Base-by-base conservation (phyloP, 1,140 invertebrate species). In the Diuraphis noxia region DNA sequence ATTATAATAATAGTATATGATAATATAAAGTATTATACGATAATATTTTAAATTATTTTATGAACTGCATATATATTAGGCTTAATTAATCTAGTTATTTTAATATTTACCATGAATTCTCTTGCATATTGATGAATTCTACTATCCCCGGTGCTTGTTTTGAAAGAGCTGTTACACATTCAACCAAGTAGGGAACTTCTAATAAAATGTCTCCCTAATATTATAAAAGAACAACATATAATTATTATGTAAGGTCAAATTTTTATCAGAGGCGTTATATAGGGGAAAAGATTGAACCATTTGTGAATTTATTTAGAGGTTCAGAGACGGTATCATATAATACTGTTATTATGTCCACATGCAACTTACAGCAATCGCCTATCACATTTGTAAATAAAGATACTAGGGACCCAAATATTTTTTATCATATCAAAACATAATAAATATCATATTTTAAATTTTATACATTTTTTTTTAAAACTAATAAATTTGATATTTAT, bases 171-270 rank as follows among this genome's bases (percentile, higher is more conserved):
- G 89, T 91, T 2, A 91, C 89, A 49, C 63, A 91, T 91, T 91
- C 89, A 6, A 91, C 72, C 13, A 91, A 91, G 43, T 82, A 40
- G 2, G 89, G 89, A 17, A 91, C 89, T 91, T 91, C 77, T 34
- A 91, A 91, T 10, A 91, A 40, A n/a, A 91, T 17, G 25, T 91
- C 89, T 81, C 89, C 89, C 89, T 91, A 90, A 84, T n/a, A 17
- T 72, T n/a, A n/a, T 72, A n/a, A 72, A 10, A n/a, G 10, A 9
- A 63, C 56, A 63, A 63, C 25, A 56, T 56, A n/a, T n/a, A n/a
- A n/a, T 5, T n/a, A 63, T 63, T 63, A 63, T n/a, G 30, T 72
- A n/a, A 72, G n/a, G n/a, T n/a, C 17, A 0, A 3, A 13, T 72
- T 72, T 13, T 72, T 72, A 72, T n/a, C 5, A 72, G 56, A n/a